phyloP scores from a whole-genome alignment of 2,113 vertebrate genomes.

The Amphilophus citrinellus region DNA sequence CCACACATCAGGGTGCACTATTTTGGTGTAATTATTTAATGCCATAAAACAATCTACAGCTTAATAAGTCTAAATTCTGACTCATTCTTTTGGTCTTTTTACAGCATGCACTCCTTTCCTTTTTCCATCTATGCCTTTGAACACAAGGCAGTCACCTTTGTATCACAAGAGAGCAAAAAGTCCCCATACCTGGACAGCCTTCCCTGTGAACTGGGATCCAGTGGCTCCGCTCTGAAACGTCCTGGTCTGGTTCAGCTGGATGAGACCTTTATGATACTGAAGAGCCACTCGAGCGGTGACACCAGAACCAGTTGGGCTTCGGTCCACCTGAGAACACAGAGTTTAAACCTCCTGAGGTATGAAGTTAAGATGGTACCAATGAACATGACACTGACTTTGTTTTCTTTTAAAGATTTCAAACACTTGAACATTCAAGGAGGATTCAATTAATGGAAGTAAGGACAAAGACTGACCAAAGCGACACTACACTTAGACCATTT shows the following conservation, averaged over 20 bases:
- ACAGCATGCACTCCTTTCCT: neutral
- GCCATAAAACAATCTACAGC: neutral
- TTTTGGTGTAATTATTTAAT: neutral
- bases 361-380: neutral
- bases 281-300: constrained; percentile 95
- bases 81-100: neutral
- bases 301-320: constrained; percentile 93
- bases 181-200: constrained; percentile 84
- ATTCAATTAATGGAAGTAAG: neutral
- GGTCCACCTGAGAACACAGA: constrained; percentile 86
- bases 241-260: constrained; percentile 87
- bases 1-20: neutral
- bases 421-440: neutral
- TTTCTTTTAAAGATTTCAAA: neutral
- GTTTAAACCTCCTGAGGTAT: neutral
- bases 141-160: neutral
- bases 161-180: neutral
- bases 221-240: constrained; percentile 89
- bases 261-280: constrained; percentile 91
- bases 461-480: neutral
- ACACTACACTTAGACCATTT: neutral
- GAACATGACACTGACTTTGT: neutral
- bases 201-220: constrained; percentile 89
- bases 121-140: neutral
- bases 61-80: neutral